phyloP scores from a whole-genome alignment of 2,113 vertebrate genomes.

The Calidris pygmaea region DNA sequence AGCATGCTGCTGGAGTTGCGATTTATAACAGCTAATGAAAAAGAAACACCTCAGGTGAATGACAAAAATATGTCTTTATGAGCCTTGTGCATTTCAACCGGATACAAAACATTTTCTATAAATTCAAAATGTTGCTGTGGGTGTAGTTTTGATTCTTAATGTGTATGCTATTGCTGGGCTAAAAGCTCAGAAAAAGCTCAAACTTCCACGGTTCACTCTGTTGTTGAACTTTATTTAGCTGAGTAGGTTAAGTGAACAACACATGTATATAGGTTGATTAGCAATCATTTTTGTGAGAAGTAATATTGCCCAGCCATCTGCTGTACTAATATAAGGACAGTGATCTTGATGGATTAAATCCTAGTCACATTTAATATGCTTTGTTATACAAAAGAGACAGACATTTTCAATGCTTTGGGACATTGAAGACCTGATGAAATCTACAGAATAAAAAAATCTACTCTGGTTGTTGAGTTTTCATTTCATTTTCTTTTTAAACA shows the following conservation, averaged over 20 bases:
- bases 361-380: neutral
- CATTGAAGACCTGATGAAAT: neutral
- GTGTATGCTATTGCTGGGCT: neutral
- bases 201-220: neutral
- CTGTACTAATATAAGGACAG: neutral
- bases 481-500: neutral
- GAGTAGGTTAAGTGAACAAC: constrained; percentile 29
- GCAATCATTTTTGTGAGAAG: neutral
- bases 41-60: neutral
- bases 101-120: neutral
- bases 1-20: neutral
- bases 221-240: constrained; percentile 27
- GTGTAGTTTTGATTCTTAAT: neutral
- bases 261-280: neutral
- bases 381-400: neutral
- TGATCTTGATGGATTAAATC: constrained; percentile 14
- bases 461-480: neutral
- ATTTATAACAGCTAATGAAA: neutral
- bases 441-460: neutral
- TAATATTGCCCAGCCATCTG: constrained; percentile 28
- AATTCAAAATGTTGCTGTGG: neutral
- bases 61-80: neutral
- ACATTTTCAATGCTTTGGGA: neutral
- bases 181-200: neutral
- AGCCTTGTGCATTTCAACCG: neutral